phyloP scores from a whole-genome alignment of 2,113 vertebrate species.

The Nestor notabilis region DNA sequence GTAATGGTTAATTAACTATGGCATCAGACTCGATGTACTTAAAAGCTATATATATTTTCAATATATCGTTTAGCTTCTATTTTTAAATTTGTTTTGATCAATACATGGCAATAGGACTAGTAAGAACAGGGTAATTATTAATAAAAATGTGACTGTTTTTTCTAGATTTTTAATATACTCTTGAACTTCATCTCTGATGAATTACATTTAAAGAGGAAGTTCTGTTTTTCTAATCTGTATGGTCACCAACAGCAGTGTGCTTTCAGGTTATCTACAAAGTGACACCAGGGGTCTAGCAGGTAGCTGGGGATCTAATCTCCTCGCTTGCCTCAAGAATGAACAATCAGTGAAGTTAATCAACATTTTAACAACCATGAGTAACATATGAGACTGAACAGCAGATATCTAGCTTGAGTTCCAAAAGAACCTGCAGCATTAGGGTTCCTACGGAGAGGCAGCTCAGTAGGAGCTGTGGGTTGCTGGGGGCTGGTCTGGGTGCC shows the following conservation, averaged over 20 bases:
- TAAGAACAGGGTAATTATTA: slow-evolving; percentile 49
- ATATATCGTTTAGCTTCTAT: background rate
- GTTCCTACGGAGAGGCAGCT: slow-evolving; percentile 17
- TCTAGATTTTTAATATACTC: slow-evolving; percentile 58
- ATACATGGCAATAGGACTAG: background rate
- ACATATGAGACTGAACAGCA: slow-evolving; percentile 52
- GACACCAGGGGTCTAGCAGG: slow-evolving; percentile 63
- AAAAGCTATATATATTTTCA: background rate
- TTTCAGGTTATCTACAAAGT: slow-evolving; percentile 65
- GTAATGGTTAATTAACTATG: background rate
- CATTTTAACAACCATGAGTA: slow-evolving; percentile 66
- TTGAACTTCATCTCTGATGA: slow-evolving; percentile 57
- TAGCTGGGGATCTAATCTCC: slow-evolving; percentile 74
- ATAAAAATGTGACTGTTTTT: slow-evolving; percentile 51
- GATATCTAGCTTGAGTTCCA: slow-evolving; percentile 24
- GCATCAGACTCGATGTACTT: background rate
- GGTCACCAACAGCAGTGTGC: slow-evolving; percentile 56
- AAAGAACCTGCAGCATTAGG: background rate
- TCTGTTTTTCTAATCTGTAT: slow-evolving; percentile 66
- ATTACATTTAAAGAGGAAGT: slow-evolving; percentile 67
- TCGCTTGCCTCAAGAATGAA: slow-evolving; percentile 67
- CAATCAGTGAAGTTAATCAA: slow-evolving; percentile 74
- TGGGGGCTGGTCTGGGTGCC: background rate
- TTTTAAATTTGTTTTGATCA: background rate
- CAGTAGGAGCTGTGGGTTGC: background rate